phyloP scores from a whole-genome alignment of 2,888 invertebrate species.

The Tachystola acroxantha region DNA sequence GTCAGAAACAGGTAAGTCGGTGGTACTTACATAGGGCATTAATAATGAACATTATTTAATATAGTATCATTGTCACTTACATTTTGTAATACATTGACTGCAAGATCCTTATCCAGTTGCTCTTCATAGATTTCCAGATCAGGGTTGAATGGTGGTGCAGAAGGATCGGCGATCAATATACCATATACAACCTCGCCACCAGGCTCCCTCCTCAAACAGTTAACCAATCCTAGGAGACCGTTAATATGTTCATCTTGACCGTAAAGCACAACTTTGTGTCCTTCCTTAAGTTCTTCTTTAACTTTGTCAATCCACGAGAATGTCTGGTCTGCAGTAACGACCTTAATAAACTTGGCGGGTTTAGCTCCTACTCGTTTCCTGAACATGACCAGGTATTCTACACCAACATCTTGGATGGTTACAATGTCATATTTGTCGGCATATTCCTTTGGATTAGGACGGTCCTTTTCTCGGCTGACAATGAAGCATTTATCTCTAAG shows the following conservation, averaged over 20 bases:
- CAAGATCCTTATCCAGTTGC: slow-evolving; percentile 85
- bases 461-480: slow-evolving; percentile 76
- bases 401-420: slow-evolving; percentile 61
- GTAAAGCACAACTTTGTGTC: slow-evolving; percentile 80
- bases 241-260: slow-evolving; percentile 82
- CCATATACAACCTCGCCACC: slow-evolving; percentile 82
- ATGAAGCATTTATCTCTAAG: slow-evolving; percentile 80
- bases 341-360: slow-evolving; percentile 65
- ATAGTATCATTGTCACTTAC: slow-evolving; percentile 40
- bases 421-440: slow-evolving; percentile 68
- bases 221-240: slow-evolving; percentile 93
- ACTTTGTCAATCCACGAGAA: slow-evolving; percentile 75
- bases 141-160: slow-evolving; percentile 82
- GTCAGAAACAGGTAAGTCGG: no score
- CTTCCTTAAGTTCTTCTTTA: slow-evolving; percentile 59
- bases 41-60: no score
- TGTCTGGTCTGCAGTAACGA: slow-evolving; percentile 49
- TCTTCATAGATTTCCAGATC: slow-evolving; percentile 80
- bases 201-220: slow-evolving; percentile 90
- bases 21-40: no score
- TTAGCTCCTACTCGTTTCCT: slow-evolving; percentile 64
- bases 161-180: slow-evolving; percentile 80
- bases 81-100: slow-evolving; percentile 86
- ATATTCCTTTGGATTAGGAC: slow-evolving; percentile 58
- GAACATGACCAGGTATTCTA: slow-evolving; percentile 74